Percentiles rank a stretch among this genome's conserved stretches.
These are phyloP conservation scores for Melanaphis sacchari DNA, from an alignment of 1,140 invertebrate genomes.

Conservation along the genomic window DNA sequence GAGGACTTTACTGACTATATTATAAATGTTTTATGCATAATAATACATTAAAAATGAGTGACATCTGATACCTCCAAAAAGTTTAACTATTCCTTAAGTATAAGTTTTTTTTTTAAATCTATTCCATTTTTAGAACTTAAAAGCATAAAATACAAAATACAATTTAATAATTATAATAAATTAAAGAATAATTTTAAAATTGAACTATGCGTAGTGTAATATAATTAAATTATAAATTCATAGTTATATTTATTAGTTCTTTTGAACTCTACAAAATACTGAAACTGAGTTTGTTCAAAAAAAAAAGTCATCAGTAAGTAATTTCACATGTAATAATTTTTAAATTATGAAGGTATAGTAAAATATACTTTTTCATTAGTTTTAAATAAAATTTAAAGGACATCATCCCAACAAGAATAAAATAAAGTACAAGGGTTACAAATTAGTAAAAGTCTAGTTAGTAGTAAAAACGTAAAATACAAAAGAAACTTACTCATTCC, in stretches of 20 bases:
- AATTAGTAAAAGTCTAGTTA: not conserved
- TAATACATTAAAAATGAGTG: not conserved
- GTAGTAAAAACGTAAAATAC: not conserved
- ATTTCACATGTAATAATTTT: not conserved
- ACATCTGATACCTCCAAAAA: not conserved
- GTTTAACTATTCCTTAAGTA: not conserved
- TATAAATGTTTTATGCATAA: slow-evolving; percentile 11
- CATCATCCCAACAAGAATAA: not conserved
- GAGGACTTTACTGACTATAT: not conserved
- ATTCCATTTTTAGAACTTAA: not conserved
- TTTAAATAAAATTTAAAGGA: not conserved
- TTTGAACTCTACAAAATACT: not conserved
- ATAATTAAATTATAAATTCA: not conserved
- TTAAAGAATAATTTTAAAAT: not conserved
- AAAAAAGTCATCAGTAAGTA: not conserved
- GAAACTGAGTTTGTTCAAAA: not conserved
- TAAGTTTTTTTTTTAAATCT: not conserved
- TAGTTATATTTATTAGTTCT: not conserved
- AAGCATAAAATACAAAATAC: not conserved
- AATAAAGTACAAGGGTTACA: not conserved
- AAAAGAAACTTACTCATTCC: not conserved
- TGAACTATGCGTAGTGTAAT: not conserved
- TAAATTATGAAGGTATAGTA: not conserved
- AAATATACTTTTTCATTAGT: not conserved
- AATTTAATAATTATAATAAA: not conserved